These are phyloP conservation scores for Tetranychus urticae DNA, from an alignment of 1,140 invertebrate genomes.

Conservation along the genomic window DNA sequence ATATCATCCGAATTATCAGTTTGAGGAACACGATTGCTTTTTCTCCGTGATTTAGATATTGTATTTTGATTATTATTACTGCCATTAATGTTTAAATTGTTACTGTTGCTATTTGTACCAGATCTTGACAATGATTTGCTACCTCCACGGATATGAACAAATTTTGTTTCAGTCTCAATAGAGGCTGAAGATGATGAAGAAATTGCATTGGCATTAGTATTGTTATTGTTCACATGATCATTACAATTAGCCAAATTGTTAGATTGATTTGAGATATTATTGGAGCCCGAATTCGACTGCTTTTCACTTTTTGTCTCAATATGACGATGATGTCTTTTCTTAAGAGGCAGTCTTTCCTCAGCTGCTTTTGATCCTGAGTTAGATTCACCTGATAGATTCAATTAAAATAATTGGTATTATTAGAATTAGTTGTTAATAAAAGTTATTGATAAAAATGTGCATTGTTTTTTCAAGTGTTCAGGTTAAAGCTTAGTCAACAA, in stretches of 20 bases:
- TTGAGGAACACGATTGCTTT: too few species aligned
- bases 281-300: neutral
- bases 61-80: too few species aligned
- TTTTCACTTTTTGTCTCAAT: conserved; percentile 6
- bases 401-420: too few species aligned
- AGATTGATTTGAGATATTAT: too few species aligned
- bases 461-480: neutral
- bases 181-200: too few species aligned
- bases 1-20: neutral
- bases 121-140: neutral
- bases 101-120: conserved; percentile 1
- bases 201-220: too few species aligned
- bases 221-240: too few species aligned
- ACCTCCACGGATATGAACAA: neutral
- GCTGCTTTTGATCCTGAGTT: neutral
- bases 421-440: too few species aligned
- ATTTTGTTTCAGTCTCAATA: too few species aligned
- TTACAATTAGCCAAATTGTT: too few species aligned
- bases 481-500: neutral
- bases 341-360: conserved; percentile 1
- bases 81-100: neutral
- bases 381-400: neutral
- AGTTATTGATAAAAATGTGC: neutral
- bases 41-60: neutral
- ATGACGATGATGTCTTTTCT: conserved; percentile 16